Base-by-base conservation (phyloP, 2,113 vertebrate species). In the Pycnonotus jocosus region DNA sequence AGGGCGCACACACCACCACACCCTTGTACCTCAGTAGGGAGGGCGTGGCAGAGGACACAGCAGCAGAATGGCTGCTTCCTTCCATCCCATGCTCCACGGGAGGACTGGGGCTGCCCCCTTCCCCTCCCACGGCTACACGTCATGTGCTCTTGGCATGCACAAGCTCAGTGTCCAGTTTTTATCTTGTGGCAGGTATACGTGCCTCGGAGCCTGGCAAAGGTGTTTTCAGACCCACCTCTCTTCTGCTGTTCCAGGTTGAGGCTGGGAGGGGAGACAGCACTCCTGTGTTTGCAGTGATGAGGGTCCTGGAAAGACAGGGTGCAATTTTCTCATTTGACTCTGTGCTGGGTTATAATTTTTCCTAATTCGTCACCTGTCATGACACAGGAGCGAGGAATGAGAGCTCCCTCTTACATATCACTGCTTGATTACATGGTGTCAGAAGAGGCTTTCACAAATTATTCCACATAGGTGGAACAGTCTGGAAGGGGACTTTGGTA, bases 291-390 rank as follows among this genome's bases (percentile, higher is more conserved):
- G 47, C 35, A 30, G 42, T 80, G 71, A 93, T 78, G 62, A 89
- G 57, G 73, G 61, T 69, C 66, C 57, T 76, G 47, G 73, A 68
- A 80, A 94, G 90, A 94, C 81, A 93, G 62, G 88, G 66, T 87
- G 71, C 62, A 94, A 96, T 97, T 94, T 97, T 90, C 92, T 94
- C 68, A 94, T 97, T 96, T 94, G 88, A 94, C 47, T 93, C 51
- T 77, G 38, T 66, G 33, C 88, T 94, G 86, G 71, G 86, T 86
- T 96, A 78, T 96, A 95, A 96, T 94, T 93, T 94, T 81, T 88
- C 79, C 76, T 96, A 96, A 95, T 94, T 92, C 10, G 22, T 93
- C 86, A 93, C 90, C 79, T 96, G 92, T 92, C 86, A 88, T 37
- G 92, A 66, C 82, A 66, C 30, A 81, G 82, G 31, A 93, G 38